Conservation (phyloP, 2,888 invertebrate species). For the Lasioglossum figueresi region DNA sequence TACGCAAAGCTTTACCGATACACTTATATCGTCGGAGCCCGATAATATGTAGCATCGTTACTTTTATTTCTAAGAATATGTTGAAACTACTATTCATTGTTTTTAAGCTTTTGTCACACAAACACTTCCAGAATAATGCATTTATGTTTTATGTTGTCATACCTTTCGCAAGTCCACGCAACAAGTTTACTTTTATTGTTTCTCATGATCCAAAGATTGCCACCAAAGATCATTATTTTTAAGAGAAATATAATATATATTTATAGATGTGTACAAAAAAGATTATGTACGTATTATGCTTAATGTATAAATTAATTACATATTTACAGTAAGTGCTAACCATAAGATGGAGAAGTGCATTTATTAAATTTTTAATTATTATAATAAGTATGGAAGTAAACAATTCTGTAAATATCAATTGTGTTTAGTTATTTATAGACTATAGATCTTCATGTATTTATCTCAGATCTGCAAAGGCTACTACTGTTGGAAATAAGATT, state of each 20-base stretch:
- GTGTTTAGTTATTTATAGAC: background rate
- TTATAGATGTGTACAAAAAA: conserved; percentile 10
- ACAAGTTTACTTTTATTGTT: conserved; percentile 24
- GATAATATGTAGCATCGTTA: conserved; percentile 60
- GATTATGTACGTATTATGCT: background rate
- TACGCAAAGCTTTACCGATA: conserved; percentile 52
- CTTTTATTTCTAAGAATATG: background rate
- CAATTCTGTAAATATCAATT: conserved; percentile 20
- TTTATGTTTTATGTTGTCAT: conserved; percentile 13
- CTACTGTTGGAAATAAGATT: no score
- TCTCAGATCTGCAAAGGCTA: no score
- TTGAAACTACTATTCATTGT: background rate
- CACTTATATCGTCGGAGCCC: conserved; percentile 52
- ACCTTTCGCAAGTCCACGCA: background rate
- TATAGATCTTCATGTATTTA: no score
- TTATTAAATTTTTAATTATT: conserved; percentile 37
- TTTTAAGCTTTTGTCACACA: conserved; percentile 7
- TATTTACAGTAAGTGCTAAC: conserved; percentile 22
- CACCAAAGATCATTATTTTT: conserved; percentile 45
- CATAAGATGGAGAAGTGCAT: conserved; percentile 19
- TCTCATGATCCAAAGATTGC: conserved; percentile 4
- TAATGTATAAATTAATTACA: conserved; percentile 21
- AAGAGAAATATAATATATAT: conserved; percentile 12
- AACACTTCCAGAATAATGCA: background rate
- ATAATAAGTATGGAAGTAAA: conserved; percentile 18